Base-by-base conservation (phyloP, 2,888 invertebrate genomes). In the Ceriagrion tenellum region DNA sequence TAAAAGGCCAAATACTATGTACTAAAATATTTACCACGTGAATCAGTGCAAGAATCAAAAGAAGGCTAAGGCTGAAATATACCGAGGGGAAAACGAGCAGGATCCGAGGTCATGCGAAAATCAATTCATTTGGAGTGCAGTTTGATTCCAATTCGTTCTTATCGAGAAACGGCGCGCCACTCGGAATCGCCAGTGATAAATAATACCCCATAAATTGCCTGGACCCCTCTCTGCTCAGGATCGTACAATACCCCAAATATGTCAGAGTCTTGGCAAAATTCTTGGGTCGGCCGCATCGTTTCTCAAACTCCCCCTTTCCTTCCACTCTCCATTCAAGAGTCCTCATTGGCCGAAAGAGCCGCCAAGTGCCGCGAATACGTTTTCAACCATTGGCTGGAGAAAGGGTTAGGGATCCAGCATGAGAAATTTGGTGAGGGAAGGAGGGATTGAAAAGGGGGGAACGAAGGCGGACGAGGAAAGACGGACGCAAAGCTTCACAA, bases 281-380 rank as follows among this genome's bases (percentile, higher is more conserved):
- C 93, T 93, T 93, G 93, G 93, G 93, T 93, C 93, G 93, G 91
- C 69, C 93, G 93, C 93, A 93, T 47, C 47, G 69, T 93, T 93
- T 74, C 93, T 93, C 93, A 93, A 47, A 81, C 81, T 81, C 93
- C 93, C 47, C 63, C 93, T 55, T 55, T 55, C 69, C 47, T 69
- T 69, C 69, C 74, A 74, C 69, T 93, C 93, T 30, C 93, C 47
- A 69, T 93, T 93, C 93, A 93, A 93, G 93, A 93, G 93, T n/a
- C 93, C 93, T 93, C 93, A 93, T 93, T 93, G 93, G 93, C 93
- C 93, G 93, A 93, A 55, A 63, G 91, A 63, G 63, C 91, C 91
- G 91, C 91, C 91, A 91, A 91, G 91, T 40, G 93, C 93, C 93
- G 74, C 93, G 93, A 93, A 47, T 69, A 74, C 69, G 93, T 40